Evolutionary conservation across 2,888 invertebrate species (phyloP), one percentile per base, ranked within the genome.

Genomic region (Hyles lineata): DNA sequence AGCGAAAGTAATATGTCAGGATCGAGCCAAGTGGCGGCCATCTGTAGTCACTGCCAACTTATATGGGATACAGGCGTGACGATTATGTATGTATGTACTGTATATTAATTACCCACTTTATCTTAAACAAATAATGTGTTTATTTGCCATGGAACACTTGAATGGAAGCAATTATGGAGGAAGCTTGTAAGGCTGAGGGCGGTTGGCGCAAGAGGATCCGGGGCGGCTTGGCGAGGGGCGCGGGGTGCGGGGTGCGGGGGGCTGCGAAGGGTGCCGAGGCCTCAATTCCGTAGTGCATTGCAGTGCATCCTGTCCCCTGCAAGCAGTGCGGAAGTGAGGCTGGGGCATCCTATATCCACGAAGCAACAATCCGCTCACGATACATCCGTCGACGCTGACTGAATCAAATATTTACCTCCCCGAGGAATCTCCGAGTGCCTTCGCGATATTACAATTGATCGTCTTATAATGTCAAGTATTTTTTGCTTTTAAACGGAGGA

Each of bases 251-350:
- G 87, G 78, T 83, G 77, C 35, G 35, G 35, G 35, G 81, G 87
- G 78, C 83, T 77, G 74, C 75, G 77, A 78, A 82, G 85, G 95
- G 95, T 94, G 95, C 95, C 95, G 95, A 96, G 95, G 92, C 96
- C 95, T 98, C 98, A 98, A 98, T 98, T 98, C 98, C 98, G 98
- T 97, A 98, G 98, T 98, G 98, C 98, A 98, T 98, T 98, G 98
- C 98, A 98, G 98, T 97, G 97, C 97, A 94, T 95, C 92, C 89
- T 90, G 96, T 95, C 95, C 95, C 96, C 97, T 98, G 98, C 98
- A 98, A 97, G 97, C 98, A 97, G 97, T 97, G 97, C 97, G 98
- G 98, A 97, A 97, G 97, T 98, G 98, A 97, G 97, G 97, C 91
- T 95, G 95, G 95, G 94, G 85, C 85, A 89, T 83, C 87, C 90